phyloP scores from a whole-genome alignment of 2,888 invertebrate genomes.

The Lottia scabra region DNA sequence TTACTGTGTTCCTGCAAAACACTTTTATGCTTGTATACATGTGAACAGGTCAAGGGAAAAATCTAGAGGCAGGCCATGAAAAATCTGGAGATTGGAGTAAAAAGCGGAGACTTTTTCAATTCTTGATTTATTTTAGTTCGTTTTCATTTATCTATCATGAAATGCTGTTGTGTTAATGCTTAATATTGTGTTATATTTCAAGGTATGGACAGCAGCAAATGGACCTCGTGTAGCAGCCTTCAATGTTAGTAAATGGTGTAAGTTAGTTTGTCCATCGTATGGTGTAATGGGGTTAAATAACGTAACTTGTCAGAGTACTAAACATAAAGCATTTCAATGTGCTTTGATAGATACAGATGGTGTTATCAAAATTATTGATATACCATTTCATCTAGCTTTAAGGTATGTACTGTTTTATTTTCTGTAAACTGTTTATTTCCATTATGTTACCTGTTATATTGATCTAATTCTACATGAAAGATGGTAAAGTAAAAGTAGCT shows the following conservation, averaged over 20 bases:
- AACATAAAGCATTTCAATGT: constrained; percentile 71
- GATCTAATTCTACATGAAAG: neutral
- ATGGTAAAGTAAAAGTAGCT: neutral
- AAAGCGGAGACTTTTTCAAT: no score
- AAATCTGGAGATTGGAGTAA: no score
- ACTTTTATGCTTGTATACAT: no score
- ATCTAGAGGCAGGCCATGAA: no score
- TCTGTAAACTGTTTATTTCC: neutral
- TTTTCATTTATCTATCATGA: no score
- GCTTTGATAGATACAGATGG: constrained; percentile 87
- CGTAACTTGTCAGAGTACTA: constrained; percentile 63
- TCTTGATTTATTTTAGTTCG: no score
- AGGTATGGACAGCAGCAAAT: constrained; percentile 87
- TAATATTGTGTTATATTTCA: neutral
- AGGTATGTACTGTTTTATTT: constrained; percentile 65
- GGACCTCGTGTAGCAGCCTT: constrained; percentile 92
- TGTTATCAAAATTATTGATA: constrained; percentile 82
- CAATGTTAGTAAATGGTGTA: constrained; percentile 84
- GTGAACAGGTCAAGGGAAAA: no score
- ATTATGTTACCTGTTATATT: neutral
- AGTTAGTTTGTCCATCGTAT: constrained; percentile 80
- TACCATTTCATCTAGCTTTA: constrained; percentile 92
- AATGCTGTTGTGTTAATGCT: no score
- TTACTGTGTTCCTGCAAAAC: no score
- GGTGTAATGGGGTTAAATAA: constrained; percentile 82